Conservation (phyloP, 2,888 invertebrate genomes). For the Sphinx pinastri region DNA sequence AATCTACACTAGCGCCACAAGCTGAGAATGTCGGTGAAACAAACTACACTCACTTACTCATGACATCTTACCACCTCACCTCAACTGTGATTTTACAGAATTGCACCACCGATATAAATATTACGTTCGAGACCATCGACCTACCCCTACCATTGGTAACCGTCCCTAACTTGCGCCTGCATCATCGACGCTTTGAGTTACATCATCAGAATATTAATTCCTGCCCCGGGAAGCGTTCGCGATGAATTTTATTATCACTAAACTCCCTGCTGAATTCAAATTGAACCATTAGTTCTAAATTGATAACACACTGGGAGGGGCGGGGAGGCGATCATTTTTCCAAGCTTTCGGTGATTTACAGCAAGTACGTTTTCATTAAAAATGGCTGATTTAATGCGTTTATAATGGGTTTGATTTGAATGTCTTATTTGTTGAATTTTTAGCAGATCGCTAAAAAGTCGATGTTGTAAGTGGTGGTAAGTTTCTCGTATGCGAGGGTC, state of each 20-base stretch:
- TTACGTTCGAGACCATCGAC: too few relatives aligned
- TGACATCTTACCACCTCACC: too few relatives aligned
- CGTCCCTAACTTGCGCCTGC: constrained; percentile 36
- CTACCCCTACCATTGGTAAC: too few relatives aligned
- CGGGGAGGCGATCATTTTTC: constrained; percentile 64
- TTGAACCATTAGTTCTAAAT: constrained; percentile 77
- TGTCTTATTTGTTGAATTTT: background rate
- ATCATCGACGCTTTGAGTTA: constrained; percentile 68
- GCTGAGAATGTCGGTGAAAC: too few relatives aligned
- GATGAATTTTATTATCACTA: constrained; percentile 81
- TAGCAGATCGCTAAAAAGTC: too few relatives aligned
- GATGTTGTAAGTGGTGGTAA: too few relatives aligned
- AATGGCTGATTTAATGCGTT: constrained; percentile 24
- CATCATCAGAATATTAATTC: constrained; percentile 83
- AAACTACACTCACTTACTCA: too few relatives aligned
- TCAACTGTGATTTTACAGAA: too few relatives aligned
- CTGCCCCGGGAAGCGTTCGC: constrained; percentile 74
- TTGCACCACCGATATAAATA: too few relatives aligned
- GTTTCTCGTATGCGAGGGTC: too few relatives aligned
- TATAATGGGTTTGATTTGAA: constrained; percentile 9
- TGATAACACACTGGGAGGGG: constrained; percentile 68
- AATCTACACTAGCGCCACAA: too few relatives aligned
- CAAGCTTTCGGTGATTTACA: constrained; percentile 33
- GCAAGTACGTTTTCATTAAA: constrained; percentile 45
- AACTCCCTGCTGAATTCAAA: constrained; percentile 75